Percentiles rank a stretch among this genome's conserved stretches.
These are phyloP conservation scores for Lepilemur ruficaudatus DNA, from an alignment of 2,797 vertebrate genomes.

Conservation along the genomic window DNA sequence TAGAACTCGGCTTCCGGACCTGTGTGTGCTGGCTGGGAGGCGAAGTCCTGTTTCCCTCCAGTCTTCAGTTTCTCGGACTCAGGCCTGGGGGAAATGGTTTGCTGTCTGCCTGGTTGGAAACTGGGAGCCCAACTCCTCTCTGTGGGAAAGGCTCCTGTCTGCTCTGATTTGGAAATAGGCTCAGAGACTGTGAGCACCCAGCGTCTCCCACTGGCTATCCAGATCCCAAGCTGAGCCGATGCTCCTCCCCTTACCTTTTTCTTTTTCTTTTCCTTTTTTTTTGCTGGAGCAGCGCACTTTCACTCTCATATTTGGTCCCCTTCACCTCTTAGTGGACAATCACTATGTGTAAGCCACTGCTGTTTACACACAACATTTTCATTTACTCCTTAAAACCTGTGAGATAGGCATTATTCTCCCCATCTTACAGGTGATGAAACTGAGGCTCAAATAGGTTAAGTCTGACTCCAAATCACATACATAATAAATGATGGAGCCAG, in stretches of 20 bases:
- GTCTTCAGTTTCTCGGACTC: background rate
- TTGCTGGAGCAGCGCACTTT: background rate
- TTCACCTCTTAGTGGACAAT: background rate
- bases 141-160: too few relatives aligned
- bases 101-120: background rate
- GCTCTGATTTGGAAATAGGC: background rate
- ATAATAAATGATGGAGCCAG: background rate
- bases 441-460: background rate
- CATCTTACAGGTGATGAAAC: background rate
- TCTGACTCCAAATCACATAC: background rate
- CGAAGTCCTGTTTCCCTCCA: background rate
- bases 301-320: background rate
- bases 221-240: background rate
- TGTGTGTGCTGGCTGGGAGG: fast-evolving
- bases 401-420: background rate
- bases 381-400: background rate
- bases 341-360: background rate
- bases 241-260: background rate
- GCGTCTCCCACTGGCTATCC: background rate
- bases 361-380: background rate
- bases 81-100: background rate
- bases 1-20: background rate
- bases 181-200: background rate
- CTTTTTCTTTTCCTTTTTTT: background rate
- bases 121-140: fast-evolving